phyloP scores from a whole-genome alignment of 2,113 vertebrate species.

The Zosterops borbonicus region DNA sequence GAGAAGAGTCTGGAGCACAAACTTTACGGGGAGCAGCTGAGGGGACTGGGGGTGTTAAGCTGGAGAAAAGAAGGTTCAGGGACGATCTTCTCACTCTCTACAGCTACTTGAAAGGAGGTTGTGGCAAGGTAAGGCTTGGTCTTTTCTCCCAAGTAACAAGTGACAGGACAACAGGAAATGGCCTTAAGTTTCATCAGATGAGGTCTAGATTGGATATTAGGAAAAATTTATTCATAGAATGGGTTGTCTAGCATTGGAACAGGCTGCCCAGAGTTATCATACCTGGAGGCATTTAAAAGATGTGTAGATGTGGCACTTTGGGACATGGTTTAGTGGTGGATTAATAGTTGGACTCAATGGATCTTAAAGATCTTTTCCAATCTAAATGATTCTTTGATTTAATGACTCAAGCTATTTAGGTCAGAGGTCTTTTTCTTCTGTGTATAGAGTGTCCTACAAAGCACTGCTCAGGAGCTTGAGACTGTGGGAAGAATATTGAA shows the following conservation, averaged over 20 bases:
- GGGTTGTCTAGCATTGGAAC: neutral
- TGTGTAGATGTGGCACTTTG: neutral
- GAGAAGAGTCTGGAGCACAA: neutral
- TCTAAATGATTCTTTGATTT: neutral
- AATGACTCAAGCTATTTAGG: neutral
- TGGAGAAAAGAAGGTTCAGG: neutral
- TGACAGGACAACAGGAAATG: neutral
- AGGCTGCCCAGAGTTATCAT: neutral
- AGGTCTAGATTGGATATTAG: neutral
- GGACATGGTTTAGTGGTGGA: neutral
- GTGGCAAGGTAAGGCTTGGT: fast-evolving
- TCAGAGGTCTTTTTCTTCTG: neutral
- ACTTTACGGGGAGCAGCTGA: neutral
- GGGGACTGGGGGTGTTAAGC: neutral
- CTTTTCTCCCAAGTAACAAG: neutral
- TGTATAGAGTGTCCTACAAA: neutral
- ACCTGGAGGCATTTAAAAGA: neutral
- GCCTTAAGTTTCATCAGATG: neutral
- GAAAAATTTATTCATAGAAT: neutral
- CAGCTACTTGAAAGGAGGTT: neutral
- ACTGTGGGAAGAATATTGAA: neutral
- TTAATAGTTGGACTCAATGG: neutral
- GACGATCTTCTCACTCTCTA: neutral
- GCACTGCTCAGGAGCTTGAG: neutral
- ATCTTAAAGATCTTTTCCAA: neutral